These are phyloP conservation scores for Aleiodes alternator DNA, from an alignment of 2,888 invertebrate genomes.

Conservation along the genomic window DNA sequence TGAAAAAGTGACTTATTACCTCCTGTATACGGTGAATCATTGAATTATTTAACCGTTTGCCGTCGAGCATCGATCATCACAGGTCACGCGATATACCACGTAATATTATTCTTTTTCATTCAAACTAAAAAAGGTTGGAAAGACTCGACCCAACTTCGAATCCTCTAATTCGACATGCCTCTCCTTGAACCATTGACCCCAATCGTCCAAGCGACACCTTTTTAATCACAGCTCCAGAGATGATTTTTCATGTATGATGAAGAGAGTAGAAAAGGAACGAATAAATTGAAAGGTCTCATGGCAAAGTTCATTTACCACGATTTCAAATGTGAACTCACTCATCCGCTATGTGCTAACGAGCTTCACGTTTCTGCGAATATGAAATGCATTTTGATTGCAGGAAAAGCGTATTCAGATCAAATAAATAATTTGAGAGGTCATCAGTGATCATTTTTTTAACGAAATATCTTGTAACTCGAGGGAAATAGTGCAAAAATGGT, in stretches of 20 bases:
- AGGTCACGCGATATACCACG: slow-evolving; percentile 65
- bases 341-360: slow-evolving; percentile 17
- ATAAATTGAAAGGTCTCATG: slow-evolving; percentile 5
- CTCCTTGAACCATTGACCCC: slow-evolving; percentile 59
- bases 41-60: slow-evolving; percentile 66
- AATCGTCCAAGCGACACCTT: slow-evolving; percentile 53
- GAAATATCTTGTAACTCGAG: too few species aligned
- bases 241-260: slow-evolving; percentile 31
- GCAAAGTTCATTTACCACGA: not conserved
- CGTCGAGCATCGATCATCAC: slow-evolving; percentile 64
- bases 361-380: not conserved
- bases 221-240: slow-evolving; percentile 44
- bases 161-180: slow-evolving; percentile 37
- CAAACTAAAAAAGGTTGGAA: slow-evolving; percentile 21
- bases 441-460: too few species aligned
- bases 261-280: not conserved
- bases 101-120: slow-evolving; percentile 37
- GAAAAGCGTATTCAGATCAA: not conserved
- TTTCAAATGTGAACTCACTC: slow-evolving; percentile 29
- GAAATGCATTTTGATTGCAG: slow-evolving; percentile 1
- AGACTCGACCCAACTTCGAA: too few species aligned
- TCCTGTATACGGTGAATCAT: slow-evolving; percentile 62
- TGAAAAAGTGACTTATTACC: slow-evolving; percentile 9
- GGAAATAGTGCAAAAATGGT: too few species aligned
- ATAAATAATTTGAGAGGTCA: not conserved